A percentile compares a stretch with the other conserved stretches of the same genome.
These are phyloP conservation scores for Smutsia temminckii DNA, from an alignment of 2,797 vertebrate genomes.

Conservation along the genomic window DNA sequence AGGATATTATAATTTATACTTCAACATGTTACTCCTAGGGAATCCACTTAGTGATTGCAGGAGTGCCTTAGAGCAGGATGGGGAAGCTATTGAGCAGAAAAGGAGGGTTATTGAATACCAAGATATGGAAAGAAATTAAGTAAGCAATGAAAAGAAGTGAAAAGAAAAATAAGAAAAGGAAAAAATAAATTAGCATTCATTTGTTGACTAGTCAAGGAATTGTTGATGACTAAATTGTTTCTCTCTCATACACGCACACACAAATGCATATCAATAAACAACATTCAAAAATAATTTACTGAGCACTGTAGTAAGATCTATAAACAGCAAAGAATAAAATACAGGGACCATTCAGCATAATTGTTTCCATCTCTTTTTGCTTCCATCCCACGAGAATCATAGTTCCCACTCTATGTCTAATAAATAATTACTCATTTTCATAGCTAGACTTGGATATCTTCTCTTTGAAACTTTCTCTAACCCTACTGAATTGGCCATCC, in stretches of 20 bases:
- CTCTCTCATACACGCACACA: rapidly evolving
- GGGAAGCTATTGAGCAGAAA: background rate
- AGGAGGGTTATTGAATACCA: background rate
- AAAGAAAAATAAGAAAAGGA: background rate
- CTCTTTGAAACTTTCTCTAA: background rate
- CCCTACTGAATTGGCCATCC: background rate
- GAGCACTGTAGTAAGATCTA: background rate
- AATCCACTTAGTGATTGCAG: background rate
- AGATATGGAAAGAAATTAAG: background rate
- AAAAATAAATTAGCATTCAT: background rate
- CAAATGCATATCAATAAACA: background rate
- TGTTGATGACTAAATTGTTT: background rate
- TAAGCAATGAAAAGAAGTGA: background rate
- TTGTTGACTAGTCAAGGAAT: background rate
- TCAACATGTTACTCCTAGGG: background rate
- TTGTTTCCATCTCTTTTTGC: background rate
- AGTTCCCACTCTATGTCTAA: background rate
- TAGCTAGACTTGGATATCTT: background rate
- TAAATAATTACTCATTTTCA: background rate
- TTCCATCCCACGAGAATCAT: background rate
- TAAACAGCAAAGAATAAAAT: background rate
- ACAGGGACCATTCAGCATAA: background rate
- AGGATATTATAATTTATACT: background rate
- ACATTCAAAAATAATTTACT: background rate
- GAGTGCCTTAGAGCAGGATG: background rate